These are phyloP conservation scores for Tapera naevia DNA, from an alignment of 2,797 vertebrate species.

Conservation along the genomic window DNA sequence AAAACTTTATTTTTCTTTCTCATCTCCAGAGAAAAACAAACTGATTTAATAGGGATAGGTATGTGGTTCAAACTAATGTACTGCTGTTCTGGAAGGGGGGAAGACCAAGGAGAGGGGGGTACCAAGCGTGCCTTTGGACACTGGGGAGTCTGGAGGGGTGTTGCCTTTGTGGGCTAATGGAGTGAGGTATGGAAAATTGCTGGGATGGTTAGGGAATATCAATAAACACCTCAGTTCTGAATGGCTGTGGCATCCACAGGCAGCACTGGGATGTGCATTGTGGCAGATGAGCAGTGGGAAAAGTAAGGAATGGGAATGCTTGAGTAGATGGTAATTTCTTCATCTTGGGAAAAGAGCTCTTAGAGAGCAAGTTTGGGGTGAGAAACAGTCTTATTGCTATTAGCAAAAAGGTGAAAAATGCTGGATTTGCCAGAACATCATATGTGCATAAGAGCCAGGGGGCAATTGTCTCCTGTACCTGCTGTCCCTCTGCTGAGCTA, in stretches of 20 bases:
- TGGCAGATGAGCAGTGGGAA: not conserved
- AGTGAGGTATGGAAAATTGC: not conserved
- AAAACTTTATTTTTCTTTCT: not conserved
- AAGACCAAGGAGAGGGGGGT: not conserved
- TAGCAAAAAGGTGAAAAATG: not conserved
- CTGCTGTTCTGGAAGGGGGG: not conserved
- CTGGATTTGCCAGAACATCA: not conserved
- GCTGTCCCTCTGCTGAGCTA: not conserved
- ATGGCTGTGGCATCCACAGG: not conserved
- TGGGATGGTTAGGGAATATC: not conserved
- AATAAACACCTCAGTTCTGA: not conserved
- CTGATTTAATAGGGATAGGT: not conserved
- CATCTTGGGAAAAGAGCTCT: not conserved
- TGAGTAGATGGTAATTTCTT: not conserved
- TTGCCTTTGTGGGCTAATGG: not conserved
- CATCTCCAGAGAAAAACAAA: not conserved
- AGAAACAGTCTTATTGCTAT: not conserved
- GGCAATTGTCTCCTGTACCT: not conserved
- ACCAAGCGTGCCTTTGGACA: not conserved
- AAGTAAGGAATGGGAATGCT: not conserved
- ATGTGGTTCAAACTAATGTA: not conserved
- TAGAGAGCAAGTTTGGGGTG: not conserved
- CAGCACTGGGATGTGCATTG: not conserved
- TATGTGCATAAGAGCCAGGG: not conserved
- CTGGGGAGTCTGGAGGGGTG: not conserved